Evolutionary conservation across 2,113 vertebrate genomes (phyloP), one percentile per base, ranked within the genome.

Genomic region (Hirundichthys speculiger): DNA sequence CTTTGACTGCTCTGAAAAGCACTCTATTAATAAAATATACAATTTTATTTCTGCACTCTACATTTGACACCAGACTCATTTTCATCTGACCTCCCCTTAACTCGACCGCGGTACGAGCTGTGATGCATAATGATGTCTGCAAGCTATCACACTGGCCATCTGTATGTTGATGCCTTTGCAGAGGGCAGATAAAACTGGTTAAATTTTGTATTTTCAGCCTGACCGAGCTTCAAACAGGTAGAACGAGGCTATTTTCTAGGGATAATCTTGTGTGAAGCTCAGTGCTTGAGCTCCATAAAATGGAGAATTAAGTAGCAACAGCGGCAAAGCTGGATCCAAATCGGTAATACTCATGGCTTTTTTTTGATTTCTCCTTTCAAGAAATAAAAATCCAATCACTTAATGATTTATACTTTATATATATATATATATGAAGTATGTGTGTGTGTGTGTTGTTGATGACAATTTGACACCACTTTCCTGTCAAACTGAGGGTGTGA

Each of bases 151-250:
- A 1, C 6, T 13, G 22, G 6, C 56, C 45, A 16, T 46, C 3
- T 30, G 13, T 3, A 40, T 39, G 5, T 13, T 41, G 39, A 38
- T 27, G 19, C 18, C 11, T 34, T 27, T 34, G 4, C 48, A 40
- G 10, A 12, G 49, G 46, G 18, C 13, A 52, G 46, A 14, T 30
- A 50, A 42, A 60, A 73, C 54, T 59, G 65, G 34, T 45, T 42
- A 60, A 76, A 79, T 78, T 79, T 79, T 67, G 15, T 69, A 56
- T 89, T 88, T 92, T 86, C 80, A 69, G 87, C 84, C 86, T 82
- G 76, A 80, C 90, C 87, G 82, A 86, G 56, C 85, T 73, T 83
- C 77, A 84, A 66, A 57, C 50, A 18, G 30, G 66, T 1, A 7
- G 14, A 65, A 67, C 41, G 34, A 27, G 48, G 39, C 68, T 58